Base-by-base conservation (phyloP, 1,140 invertebrate genomes). In the Leptinotarsa lineolata region DNA sequence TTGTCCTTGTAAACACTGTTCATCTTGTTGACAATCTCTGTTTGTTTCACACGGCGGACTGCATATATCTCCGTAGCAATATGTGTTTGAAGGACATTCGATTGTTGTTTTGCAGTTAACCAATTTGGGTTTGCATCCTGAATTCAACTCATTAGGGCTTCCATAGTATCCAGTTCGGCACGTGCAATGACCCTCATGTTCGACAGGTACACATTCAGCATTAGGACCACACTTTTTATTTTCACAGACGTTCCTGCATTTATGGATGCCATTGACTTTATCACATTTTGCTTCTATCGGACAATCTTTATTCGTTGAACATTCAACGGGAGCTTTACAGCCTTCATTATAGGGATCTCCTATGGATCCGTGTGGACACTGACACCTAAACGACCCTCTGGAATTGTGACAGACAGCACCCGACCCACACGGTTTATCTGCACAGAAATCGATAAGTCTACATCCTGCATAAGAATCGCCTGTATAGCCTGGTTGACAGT, bases 401-500 rank as follows among this genome's bases (percentile, higher is more conserved):
- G 90, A 89, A 82, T 96, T 97, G 75, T 91, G 89, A 84, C 97
- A 98, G 68, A 89, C 85, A 0, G 95, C 94, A 59, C 91, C 91
- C 46, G 91, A 89, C n/a, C 92, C 94, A 84, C 95, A 97, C 11
- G 94, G 94, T 70, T 89, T 88, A 75, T 89, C 88, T 15, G 88
- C 86, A 82, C 95, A 97, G 79, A 91, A 94, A 83, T 96, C 92
- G 60, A 96, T 91, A 30, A 91, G 84, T 59, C 87, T 83, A 80
- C 95, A 97, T 16, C 90, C 91, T 45, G 81, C 85, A 13, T 88
- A 81, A 2, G 93, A 89, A 85, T 95, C 89, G 13, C 94, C 94
- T 12, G 93, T 94, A 80, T 91, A 95, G 1, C 94, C 94, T 16
- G 94, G 93, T 83, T 94, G 93, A 83, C 94, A 96, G 77, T 92